Conservation (phyloP, 1,140 invertebrate genomes). For the Zaprionus kolodkinae region DNA sequence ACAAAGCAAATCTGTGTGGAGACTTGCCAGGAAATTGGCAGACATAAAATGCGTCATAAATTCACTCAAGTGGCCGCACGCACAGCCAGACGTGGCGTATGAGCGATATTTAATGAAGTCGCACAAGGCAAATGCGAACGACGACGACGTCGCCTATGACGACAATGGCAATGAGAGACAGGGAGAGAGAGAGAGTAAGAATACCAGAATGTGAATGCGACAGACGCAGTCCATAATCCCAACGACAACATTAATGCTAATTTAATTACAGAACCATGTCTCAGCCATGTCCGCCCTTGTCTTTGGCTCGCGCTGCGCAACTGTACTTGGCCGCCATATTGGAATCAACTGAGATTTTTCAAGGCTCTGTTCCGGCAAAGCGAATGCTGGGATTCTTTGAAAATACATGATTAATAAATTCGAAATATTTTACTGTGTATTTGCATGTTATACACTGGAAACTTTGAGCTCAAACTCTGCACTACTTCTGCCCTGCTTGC, state of each 20-base stretch:
- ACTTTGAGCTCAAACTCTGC: not conserved
- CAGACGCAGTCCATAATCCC: constrained; percentile 46
- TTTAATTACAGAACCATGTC: constrained; percentile 71
- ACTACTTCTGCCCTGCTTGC: not conserved
- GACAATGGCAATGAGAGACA: constrained; percentile 2
- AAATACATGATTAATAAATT: not conserved
- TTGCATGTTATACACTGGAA: not conserved
- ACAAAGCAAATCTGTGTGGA: constrained; percentile 28
- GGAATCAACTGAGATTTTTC: constrained; percentile 13
- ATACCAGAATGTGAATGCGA: constrained; percentile 33
- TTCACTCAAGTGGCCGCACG: constrained; percentile 44
- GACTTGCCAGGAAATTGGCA: constrained; percentile 28
- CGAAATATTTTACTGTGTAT: not conserved
- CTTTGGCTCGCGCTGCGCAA: not conserved
- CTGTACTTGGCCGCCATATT: constrained; percentile 25
- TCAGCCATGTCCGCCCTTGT: constrained; percentile 35
- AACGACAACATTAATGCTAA: constrained; percentile 67
- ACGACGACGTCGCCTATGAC: constrained; percentile 14
- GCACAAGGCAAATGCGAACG: constrained; percentile 18
- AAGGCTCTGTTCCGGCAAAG: constrained; percentile 15
- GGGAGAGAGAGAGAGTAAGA: not conserved
- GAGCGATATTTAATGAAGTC: constrained; percentile 68
- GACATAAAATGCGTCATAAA: constrained; percentile 63
- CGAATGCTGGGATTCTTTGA: no score
- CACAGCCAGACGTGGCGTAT: constrained; percentile 53